A percentile compares a stretch with the other conserved stretches of the same genome.
phyloP scores from a whole-genome alignment of 1,140 invertebrate genomes.

The Drosophila auraria region DNA sequence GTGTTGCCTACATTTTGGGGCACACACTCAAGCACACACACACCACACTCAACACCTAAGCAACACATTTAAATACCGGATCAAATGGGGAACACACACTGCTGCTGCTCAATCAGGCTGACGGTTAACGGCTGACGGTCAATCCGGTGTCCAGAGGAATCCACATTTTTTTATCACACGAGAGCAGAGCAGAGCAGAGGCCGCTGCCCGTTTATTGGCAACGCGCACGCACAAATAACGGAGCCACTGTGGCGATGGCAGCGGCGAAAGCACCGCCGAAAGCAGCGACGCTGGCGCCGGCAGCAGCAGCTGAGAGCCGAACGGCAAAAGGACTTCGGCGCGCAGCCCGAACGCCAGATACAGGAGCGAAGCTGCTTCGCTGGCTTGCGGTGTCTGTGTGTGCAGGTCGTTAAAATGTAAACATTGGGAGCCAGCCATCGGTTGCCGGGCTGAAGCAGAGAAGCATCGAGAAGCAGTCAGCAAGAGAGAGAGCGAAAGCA shows the following conservation, averaged over 20 bases:
- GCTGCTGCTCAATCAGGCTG: slow-evolving; percentile 11
- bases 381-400: slow-evolving; percentile 6
- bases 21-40: slow-evolving; percentile 14
- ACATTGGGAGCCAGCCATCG: slow-evolving; percentile 26
- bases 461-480: neutral
- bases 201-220: slow-evolving; percentile 79
- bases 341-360: neutral
- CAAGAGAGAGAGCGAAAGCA: neutral
- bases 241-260: slow-evolving; percentile 41
- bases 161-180: slow-evolving; percentile 65
- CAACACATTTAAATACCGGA: slow-evolving; percentile 7
- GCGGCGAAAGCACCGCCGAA: slow-evolving; percentile 36
- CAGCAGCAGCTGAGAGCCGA: slow-evolving; percentile 36
- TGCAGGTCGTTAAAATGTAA: slow-evolving; percentile 52
- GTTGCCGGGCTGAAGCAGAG: slow-evolving; percentile 30
- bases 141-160: slow-evolving; percentile 30
- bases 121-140: slow-evolving; percentile 12
- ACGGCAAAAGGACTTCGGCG: neutral
- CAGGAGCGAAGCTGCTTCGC: slow-evolving; percentile 5
- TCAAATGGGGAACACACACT: slow-evolving; percentile 9
- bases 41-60: slow-evolving; percentile 5
- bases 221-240: slow-evolving; percentile 79
- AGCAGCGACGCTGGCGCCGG: slow-evolving; percentile 29
- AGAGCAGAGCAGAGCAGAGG: slow-evolving; percentile 50
- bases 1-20: slow-evolving; percentile 59